phyloP scores from a whole-genome alignment of 35 echinoderm and acorn worm genomes.

The Ophiothrix spiculata region DNA sequence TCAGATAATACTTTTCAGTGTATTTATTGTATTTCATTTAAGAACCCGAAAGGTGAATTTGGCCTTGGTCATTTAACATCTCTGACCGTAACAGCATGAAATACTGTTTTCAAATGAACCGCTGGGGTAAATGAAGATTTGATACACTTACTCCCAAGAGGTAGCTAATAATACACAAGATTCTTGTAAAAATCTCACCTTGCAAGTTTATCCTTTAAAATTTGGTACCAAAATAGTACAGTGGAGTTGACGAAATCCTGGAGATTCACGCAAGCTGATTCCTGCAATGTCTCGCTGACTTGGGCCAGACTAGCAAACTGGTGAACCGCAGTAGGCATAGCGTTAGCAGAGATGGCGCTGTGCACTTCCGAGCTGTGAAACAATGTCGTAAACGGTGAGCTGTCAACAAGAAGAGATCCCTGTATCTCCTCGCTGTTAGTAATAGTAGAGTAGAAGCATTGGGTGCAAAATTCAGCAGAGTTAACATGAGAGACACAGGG shows the following conservation, averaged over 20 bases:
- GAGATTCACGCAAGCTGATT: slow-evolving; percentile 68
- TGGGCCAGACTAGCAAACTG: slow-evolving; percentile 85
- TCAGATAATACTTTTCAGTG: too few relatives aligned
- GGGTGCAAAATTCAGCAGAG: slow-evolving; percentile 5
- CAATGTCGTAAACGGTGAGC: slow-evolving; percentile 74
- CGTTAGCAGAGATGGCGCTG: slow-evolving; percentile 68
- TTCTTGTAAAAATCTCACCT: slow-evolving; percentile 85
- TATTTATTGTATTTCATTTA: too few relatives aligned
- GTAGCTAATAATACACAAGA: too few relatives aligned
- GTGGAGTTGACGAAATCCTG: slow-evolving; percentile 81
- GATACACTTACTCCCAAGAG: too few relatives aligned
- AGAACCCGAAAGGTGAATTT: too few relatives aligned
- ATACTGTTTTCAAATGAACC: too few relatives aligned
- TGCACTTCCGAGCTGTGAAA: slow-evolving; percentile 94
- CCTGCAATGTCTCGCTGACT: slow-evolving; percentile 68
- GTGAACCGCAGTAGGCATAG: slow-evolving; percentile 84
- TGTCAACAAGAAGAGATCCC: slow-evolving; percentile 88
- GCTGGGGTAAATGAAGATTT: too few relatives aligned
- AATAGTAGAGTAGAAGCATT: background rate
- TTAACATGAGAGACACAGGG: background rate
- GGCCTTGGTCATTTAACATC: too few relatives aligned
- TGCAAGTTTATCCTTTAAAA: slow-evolving; percentile 91
- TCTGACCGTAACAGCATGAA: too few relatives aligned
- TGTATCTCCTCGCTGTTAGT: slow-evolving; percentile 93
- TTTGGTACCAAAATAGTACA: slow-evolving; percentile 94